Evolutionary conservation across 2,113 vertebrate genomes (phyloP).

Genomic region (Psephotus haematonotus): DNA sequence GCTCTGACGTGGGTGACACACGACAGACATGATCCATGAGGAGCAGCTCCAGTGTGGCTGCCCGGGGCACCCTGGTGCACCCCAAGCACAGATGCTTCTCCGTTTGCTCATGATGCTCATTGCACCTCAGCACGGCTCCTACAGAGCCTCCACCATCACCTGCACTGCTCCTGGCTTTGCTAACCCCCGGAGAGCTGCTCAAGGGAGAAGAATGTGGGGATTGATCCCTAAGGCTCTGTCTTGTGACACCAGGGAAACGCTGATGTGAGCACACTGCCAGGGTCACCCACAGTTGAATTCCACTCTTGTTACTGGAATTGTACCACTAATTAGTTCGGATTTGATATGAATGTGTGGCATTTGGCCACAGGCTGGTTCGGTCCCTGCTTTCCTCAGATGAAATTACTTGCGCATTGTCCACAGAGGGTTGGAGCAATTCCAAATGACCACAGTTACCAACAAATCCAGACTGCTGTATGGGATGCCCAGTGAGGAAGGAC

Average conservation of each 20-base stretch:
- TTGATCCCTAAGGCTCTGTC: background rate
- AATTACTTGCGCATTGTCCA: background rate
- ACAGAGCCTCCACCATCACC: background rate
- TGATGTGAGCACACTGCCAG: rapidly evolving
- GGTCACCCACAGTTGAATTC: background rate
- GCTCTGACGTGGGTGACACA: background rate
- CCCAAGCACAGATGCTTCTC: background rate
- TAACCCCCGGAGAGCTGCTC: background rate
- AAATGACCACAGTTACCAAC: rapidly evolving
- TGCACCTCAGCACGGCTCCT: background rate
- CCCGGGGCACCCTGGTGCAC: background rate
- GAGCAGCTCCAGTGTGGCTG: background rate
- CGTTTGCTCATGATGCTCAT: rapidly evolving
- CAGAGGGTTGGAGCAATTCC: background rate
- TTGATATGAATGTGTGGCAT: background rate
- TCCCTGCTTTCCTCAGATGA: background rate
- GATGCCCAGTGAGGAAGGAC: background rate
- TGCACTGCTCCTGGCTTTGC: background rate
- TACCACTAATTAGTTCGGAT: rapidly evolving
- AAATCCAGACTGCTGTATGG: background rate
- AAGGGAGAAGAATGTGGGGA: no score
- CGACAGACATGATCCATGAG: background rate
- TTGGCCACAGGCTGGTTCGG: background rate
- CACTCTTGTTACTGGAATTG: background rate
- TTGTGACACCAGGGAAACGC: background rate